A percentile compares a stretch with the other conserved stretches of the same genome.
phyloP scores from a whole-genome alignment of 2,113 vertebrate species.

The Ctenodactylus gundi region DNA sequence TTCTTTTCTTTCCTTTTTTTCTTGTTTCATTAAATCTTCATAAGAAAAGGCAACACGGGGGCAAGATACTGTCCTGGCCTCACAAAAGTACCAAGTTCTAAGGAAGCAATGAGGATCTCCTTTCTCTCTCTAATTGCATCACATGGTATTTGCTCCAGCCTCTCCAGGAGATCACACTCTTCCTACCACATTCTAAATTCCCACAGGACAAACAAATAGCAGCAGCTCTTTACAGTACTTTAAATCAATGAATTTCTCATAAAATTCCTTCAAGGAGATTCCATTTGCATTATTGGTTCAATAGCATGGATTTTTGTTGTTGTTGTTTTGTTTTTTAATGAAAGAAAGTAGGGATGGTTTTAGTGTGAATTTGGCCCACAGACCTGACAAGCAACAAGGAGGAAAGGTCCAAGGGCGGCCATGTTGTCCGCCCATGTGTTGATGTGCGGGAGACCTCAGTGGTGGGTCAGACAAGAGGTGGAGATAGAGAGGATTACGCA shows the following conservation, averaged over 20 bases:
- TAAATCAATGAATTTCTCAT: background rate
- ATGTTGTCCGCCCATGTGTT: no score
- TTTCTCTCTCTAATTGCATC: background rate
- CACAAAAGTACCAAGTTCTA: background rate
- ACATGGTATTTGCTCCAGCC: rapidly evolving
- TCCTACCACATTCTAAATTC: background rate
- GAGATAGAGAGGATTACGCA: conserved; percentile 54
- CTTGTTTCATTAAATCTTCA: background rate
- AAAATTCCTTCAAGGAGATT: conserved; percentile 22
- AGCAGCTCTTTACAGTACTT: background rate
- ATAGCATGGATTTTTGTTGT: background rate
- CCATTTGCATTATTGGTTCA: conserved; percentile 40
- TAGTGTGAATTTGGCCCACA: background rate
- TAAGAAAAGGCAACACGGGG: background rate
- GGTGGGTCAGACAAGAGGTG: no score
- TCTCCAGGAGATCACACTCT: background rate
- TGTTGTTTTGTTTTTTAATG: conserved; percentile 41
- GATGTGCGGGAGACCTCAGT: no score
- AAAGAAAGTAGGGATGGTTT: background rate
- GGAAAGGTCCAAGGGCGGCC: no score
- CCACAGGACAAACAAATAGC: background rate
- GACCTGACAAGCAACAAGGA: no score
- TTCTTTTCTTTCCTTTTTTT: no score
- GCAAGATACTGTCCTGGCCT: background rate
- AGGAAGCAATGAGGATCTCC: no score